Percentiles rank a stretch among this genome's conserved stretches.
These are phyloP conservation scores for Rhopalosiphum padi DNA, from an alignment of 1,140 invertebrate genomes.

Conservation along the genomic window DNA sequence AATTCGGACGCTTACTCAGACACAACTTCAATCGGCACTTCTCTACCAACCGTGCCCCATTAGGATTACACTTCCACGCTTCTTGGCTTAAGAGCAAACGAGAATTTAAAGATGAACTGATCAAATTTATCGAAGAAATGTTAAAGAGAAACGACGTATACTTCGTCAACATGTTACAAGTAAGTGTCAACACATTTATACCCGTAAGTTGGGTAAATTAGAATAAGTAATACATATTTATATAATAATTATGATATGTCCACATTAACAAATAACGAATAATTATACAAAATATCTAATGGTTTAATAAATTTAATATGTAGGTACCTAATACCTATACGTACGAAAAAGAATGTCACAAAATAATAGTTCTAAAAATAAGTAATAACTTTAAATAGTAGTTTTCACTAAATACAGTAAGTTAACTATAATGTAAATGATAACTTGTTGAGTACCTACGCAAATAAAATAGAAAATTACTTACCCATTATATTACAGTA, in stretches of 20 bases:
- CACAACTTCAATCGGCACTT: slow-evolving; percentile 96
- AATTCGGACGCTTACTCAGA: slow-evolving; percentile 83
- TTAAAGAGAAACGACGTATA: slow-evolving; percentile 88
- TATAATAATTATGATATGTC: no score
- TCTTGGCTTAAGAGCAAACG: slow-evolving; percentile 95
- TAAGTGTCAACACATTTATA: slow-evolving; percentile 60
- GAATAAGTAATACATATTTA: no score
- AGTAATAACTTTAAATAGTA: not conserved
- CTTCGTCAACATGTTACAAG: slow-evolving; percentile 90
- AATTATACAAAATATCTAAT: no score
- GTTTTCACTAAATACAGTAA: not conserved
- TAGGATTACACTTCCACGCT: slow-evolving; percentile 94
- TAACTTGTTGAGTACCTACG: not conserved
- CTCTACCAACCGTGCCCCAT: slow-evolving; percentile 88
- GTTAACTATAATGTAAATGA: not conserved
- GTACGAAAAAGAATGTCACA: no score
- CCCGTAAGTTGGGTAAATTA: no score
- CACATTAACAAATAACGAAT: no score
- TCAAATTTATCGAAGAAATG: slow-evolving; percentile 95
- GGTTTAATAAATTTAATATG: no score
- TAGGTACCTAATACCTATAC: no score
- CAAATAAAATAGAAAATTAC: not conserved
- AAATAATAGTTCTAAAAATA: no score
- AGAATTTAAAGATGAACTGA: slow-evolving; percentile 89
- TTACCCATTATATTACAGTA: no score